Base-by-base conservation (phyloP, 2,888 invertebrate species). In the Amphipoea oculea region DNA sequence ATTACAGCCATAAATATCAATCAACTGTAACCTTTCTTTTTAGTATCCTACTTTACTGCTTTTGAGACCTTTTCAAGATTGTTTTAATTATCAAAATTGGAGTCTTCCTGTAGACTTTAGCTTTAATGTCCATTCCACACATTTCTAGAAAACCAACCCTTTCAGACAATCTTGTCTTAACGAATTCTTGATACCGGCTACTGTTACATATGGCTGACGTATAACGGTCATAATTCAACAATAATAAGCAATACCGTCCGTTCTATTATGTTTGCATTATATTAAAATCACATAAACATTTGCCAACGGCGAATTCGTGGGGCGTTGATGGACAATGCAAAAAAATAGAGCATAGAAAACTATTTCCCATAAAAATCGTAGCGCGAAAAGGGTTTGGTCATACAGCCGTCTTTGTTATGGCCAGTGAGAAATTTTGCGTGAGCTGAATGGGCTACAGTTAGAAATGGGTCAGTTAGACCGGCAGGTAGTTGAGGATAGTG, bases 311-410 rank as follows among this genome's bases (percentile, higher is more conserved):
- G 92, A 95, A 94, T 95, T 93, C 92, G 94, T 95, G 88, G 92
- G 85, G 92, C 89, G 92, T 89, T 91, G 87, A 94, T 88, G 96
- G 96, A 96, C 96, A 96, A 97, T 96, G 96, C 96, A 96, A 96
- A 96, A 54, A 96, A 96, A 95, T 96, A 90, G 96, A 96, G 96
- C 96, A 94, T 93, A 94, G 94, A 93, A 94, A 94, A 92, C 92
- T 93, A 92, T 94, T 96, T 96, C 96, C 96, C 96, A 96, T 96
- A 96, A 96, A 95, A 96, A 95, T 94, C 90, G 93, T 94, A 94
- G 85, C 94, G 92, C 93, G 90, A 92, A 95, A 95, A 94, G 95
- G 95, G 95, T 95, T 94, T 94, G 94, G 95, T 93, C 94, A 94
- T 93, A 94, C 74, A 75, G 45, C 20, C 77, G 88, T 83, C 89